These are phyloP conservation scores for Ips typographus DNA, from an alignment of 1,140 invertebrate genomes.

Conservation along the genomic window DNA sequence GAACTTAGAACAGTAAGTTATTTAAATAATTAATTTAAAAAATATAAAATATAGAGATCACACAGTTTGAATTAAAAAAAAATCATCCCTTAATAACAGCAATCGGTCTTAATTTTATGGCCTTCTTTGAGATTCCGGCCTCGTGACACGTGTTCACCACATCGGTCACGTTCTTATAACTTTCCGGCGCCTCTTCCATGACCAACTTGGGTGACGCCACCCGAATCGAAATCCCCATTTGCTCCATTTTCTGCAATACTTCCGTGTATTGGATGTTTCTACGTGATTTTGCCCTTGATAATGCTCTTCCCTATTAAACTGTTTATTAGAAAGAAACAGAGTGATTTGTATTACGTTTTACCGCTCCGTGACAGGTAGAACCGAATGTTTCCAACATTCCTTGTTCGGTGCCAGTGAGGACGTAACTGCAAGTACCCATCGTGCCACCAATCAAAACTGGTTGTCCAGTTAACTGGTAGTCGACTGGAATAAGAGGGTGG, in stretches of 20 bases:
- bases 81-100: conserved; percentile 93
- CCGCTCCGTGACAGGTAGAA: conserved; percentile 98
- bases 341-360: conserved; percentile 54
- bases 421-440: conserved; percentile 99
- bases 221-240: conserved; percentile 94
- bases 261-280: conserved; percentile 92
- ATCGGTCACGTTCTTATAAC: conserved; percentile 99
- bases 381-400: conserved; percentile 99
- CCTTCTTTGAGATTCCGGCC: conserved; percentile 97
- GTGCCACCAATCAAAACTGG: conserved; percentile 98
- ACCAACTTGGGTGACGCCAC: conserved; percentile 99
- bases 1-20: too few species aligned
- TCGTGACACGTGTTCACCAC: conserved; percentile 98
- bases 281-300: conserved; percentile 96
- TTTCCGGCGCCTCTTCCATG: conserved; percentile 99
- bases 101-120: conserved; percentile 95
- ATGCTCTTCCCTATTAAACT: conserved; percentile 74
- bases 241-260: conserved; percentile 83
- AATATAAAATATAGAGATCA: too few species aligned
- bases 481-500: conserved; percentile 98
- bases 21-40: too few species aligned
- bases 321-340: not conserved
- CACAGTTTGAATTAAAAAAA: too few species aligned
- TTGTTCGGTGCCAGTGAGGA: conserved; percentile 94
- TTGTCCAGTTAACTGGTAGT: conserved; percentile 97